Conservation (phyloP, 2,113 vertebrate species). For the Sinocyclocheilus anophthalmus region DNA sequence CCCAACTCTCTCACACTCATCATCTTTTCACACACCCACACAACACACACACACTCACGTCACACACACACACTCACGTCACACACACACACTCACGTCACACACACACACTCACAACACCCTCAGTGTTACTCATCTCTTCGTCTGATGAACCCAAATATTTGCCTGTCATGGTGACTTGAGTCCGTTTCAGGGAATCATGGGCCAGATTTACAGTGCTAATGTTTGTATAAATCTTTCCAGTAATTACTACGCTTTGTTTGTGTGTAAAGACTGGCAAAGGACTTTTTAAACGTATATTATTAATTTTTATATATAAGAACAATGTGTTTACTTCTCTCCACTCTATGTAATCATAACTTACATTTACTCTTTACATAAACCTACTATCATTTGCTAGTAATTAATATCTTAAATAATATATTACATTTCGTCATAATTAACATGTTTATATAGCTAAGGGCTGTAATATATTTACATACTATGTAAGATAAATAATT, state of each 20-base stretch:
- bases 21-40: neutral
- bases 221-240: neutral
- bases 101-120: conserved; percentile 2
- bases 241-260: neutral
- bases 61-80: conserved; percentile 42
- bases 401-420: too few species aligned
- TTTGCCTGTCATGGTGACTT: conserved; percentile 12
- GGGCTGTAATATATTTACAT: too few species aligned
- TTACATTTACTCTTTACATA: neutral
- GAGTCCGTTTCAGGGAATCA: neutral
- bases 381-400: neutral
- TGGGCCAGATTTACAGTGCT: neutral
- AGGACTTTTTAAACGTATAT: too few species aligned
- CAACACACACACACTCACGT: neutral
- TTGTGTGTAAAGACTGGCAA: too few species aligned
- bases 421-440: too few species aligned
- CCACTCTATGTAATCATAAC: too few species aligned
- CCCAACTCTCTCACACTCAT: too few species aligned
- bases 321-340: too few species aligned
- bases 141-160: conserved; percentile 12
- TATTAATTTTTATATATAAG: too few species aligned
- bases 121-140: conserved; percentile 16
- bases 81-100: conserved; percentile 9
- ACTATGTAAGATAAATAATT: too few species aligned
- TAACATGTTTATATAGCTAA: too few species aligned